Evolutionary conservation across 2,113 vertebrate genomes (phyloP).

Genomic region (Macquaria australasica): DNA sequence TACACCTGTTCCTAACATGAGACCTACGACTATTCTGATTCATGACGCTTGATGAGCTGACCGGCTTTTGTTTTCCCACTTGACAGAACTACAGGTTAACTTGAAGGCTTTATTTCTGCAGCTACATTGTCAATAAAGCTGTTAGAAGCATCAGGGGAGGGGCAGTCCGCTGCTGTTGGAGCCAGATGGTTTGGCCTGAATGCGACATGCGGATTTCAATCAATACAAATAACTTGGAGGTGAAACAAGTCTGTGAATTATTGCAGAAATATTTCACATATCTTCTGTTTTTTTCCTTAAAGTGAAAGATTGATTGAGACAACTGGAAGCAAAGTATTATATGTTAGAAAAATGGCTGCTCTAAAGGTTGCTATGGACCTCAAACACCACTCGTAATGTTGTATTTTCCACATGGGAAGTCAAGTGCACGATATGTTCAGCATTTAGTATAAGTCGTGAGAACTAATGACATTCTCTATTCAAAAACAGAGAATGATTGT

Average conservation of each 20-base stretch:
- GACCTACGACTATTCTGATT: neutral
- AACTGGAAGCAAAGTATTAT: neutral
- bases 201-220: neutral
- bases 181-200: neutral
- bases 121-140: neutral
- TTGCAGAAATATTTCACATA: neutral
- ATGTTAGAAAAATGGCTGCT: neutral
- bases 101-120: neutral
- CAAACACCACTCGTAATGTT: neutral
- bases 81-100: neutral
- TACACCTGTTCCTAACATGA: neutral
- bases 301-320: too few relatives aligned
- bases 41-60: neutral
- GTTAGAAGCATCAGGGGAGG: neutral
- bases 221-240: neutral
- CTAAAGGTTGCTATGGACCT: neutral
- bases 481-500: too few relatives aligned
- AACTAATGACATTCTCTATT: too few relatives aligned
- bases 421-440: too few relatives aligned
- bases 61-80: neutral
- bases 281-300: neutral
- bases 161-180: neutral
- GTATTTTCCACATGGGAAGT: too few relatives aligned
- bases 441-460: too few relatives aligned
- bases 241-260: neutral